Conservation (phyloP, 2,797 vertebrate genomes). For the Neosalanx taihuensis region DNA sequence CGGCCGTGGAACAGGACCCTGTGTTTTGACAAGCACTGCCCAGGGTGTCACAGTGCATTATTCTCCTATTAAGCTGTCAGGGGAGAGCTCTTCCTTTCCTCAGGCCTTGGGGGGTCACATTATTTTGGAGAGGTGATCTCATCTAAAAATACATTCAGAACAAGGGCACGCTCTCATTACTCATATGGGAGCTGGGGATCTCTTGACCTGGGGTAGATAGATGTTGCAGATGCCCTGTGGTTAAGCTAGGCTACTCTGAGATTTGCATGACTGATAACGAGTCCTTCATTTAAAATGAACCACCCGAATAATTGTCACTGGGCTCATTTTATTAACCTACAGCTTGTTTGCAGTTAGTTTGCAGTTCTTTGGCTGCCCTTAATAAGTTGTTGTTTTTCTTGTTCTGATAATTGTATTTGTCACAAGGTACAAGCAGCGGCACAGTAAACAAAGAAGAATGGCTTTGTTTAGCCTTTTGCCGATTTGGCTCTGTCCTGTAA, state of each 20-base stretch:
- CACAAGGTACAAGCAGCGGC: neutral
- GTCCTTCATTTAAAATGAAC: neutral
- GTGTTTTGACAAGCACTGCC: constrained; percentile 70
- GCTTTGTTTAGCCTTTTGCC: neutral
- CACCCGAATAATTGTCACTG: neutral
- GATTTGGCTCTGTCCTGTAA: neutral
- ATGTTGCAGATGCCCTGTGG: neutral
- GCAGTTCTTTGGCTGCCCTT: too few species aligned
- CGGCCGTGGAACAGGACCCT: constrained; percentile 47
- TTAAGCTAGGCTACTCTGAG: neutral
- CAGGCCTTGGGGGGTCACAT: constrained; percentile 28
- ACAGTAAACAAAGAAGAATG: neutral
- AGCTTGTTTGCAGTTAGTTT: too few species aligned
- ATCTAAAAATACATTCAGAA: constrained; percentile 32
- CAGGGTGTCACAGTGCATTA: constrained; percentile 67
- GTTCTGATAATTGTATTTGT: neutral
- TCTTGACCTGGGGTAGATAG: constrained; percentile 20
- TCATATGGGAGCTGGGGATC: constrained; percentile 4
- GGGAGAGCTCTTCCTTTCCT: constrained; percentile 52
- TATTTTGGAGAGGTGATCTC: constrained; percentile 40
- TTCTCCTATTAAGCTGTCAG: constrained; percentile 59
- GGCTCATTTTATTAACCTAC: too few species aligned
- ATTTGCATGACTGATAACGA: neutral
- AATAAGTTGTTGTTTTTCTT: too few species aligned
- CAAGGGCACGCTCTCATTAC: constrained; percentile 26